A percentile compares a stretch with the other conserved stretches of the same genome.
Conservation (phyloP, 2,888 invertebrate species). For the Archips crataeganus region DNA sequence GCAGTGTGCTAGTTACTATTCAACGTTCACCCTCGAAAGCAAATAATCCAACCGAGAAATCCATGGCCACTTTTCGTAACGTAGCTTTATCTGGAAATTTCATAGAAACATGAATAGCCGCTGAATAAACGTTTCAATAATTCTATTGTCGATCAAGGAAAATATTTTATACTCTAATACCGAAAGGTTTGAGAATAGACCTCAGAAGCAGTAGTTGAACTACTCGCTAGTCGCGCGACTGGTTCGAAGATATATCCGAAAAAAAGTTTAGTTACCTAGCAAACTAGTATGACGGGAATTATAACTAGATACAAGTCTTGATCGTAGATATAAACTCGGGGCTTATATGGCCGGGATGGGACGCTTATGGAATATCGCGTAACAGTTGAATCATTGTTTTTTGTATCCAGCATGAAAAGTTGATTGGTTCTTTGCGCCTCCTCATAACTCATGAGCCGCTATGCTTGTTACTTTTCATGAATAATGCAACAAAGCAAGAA, state of each 20-base stretch:
- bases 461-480: neutral
- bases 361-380: slow-evolving; percentile 19
- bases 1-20: neutral
- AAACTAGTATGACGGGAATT: slow-evolving; percentile 58
- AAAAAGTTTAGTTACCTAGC: slow-evolving; percentile 58
- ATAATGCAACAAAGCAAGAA: too few species aligned
- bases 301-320: slow-evolving; percentile 28
- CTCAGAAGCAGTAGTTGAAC: slow-evolving; percentile 39
- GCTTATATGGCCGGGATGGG: slow-evolving; percentile 11
- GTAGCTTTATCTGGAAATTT: slow-evolving; percentile 29
- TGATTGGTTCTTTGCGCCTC: neutral
- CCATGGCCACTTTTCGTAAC: slow-evolving; percentile 19
- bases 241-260: slow-evolving; percentile 57
- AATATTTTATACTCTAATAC: slow-evolving; percentile 34
- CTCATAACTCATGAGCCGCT: neutral
- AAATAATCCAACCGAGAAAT: slow-evolving; percentile 31
- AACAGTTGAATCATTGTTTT: slow-evolving; percentile 20
- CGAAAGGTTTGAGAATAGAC: slow-evolving; percentile 49
- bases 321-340: slow-evolving; percentile 18
- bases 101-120: slow-evolving; percentile 33
- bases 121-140: slow-evolving; percentile 26
- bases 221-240: slow-evolving; percentile 50
- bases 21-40: slow-evolving; percentile 4
- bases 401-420: neutral
- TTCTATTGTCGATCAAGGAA: slow-evolving; percentile 37